Conservation (phyloP, 2,797 vertebrate genomes). For the Stomatorhinus walkeri region DNA sequence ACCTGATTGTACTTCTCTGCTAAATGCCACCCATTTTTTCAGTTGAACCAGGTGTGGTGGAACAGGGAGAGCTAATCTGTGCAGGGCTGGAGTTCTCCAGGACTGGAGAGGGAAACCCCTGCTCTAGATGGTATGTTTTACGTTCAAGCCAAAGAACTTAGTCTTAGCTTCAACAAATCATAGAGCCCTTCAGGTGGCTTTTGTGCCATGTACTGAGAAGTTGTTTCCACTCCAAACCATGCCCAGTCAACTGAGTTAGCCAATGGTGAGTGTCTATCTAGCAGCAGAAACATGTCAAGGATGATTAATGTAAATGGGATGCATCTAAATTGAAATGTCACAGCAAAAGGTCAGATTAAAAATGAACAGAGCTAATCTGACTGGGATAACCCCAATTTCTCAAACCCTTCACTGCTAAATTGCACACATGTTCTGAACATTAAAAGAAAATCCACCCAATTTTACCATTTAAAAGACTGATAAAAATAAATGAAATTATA, state of each 20-base stretch:
- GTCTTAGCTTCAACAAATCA: neutral
- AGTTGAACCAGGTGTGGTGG: neutral
- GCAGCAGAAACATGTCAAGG: neutral
- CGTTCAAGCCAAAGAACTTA: neutral
- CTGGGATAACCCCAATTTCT: neutral
- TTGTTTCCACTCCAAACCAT: neutral
- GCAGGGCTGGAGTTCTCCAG: neutral
- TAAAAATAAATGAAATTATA: neutral
- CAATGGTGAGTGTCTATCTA: neutral
- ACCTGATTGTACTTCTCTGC: neutral
- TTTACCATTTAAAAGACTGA: neutral
- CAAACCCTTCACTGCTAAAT: neutral
- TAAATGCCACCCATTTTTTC: neutral
- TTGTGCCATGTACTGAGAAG: neutral
- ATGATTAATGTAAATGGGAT: neutral
- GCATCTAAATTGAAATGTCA: neutral
- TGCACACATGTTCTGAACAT: neutral
- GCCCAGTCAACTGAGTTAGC: neutral
- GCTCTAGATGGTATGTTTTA: neutral
- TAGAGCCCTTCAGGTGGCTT: neutral
- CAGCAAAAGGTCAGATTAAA: neutral
- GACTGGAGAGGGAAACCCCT: neutral
- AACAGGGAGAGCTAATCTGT: neutral
- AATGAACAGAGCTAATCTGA: neutral
- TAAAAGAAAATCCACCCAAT: neutral